Evolutionary conservation across 1,140 invertebrate species (phyloP).

Genomic region (fruit fly (Drosophila melanogaster)): Release_6_plus_ISO1_MT NT_033777.3:13182001-13182500

Average conservation of each 20-base stretch:
- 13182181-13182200: not conserved
- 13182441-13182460: slow-evolving; percentile 64
- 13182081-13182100: slow-evolving; percentile 43
- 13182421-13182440: slow-evolving; percentile 83
- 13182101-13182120: not conserved
- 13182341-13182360: slow-evolving; percentile 2
- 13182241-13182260: slow-evolving; percentile 47
- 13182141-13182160: not conserved
- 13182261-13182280: slow-evolving; percentile 51
- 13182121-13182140: not conserved
- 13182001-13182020: not conserved
- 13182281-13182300: slow-evolving; percentile 80
- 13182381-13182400: slow-evolving; percentile 53
- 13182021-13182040: slow-evolving; percentile 34
- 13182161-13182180: not conserved
- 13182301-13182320: slow-evolving; percentile 56
- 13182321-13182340: slow-evolving; percentile 6
- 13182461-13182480: slow-evolving; percentile 24
- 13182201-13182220: slow-evolving; percentile 22
- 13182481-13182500: slow-evolving; percentile 58
- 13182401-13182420: slow-evolving; percentile 82
- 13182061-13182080: slow-evolving; percentile 45
- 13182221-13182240: slow-evolving; percentile 29
- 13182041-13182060: slow-evolving; percentile 26
- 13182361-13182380: slow-evolving; percentile 57